phyloP scores from a whole-genome alignment of 2,888 invertebrate species.

The Smittia sp. region DNA sequence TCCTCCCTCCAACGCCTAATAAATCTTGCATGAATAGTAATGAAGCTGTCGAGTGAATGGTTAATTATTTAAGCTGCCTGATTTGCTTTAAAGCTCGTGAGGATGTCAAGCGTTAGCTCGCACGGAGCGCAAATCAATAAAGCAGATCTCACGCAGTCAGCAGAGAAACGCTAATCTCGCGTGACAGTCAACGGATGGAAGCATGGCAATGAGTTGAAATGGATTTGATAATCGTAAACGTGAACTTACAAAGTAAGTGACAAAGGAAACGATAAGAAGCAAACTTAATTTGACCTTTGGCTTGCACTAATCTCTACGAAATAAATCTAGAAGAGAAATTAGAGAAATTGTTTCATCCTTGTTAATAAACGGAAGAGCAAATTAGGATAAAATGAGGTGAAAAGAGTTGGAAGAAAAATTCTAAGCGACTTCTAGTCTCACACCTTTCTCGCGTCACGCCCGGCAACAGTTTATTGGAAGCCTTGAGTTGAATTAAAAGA shows the following conservation, averaged over 20 bases:
- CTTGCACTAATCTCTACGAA: constrained; percentile 10
- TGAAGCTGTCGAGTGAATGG: no score
- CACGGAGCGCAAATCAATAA: no score
- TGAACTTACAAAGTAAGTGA: constrained; percentile 2
- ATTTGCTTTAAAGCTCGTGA: no score
- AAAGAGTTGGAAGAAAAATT: not conserved
- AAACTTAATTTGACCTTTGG: not conserved
- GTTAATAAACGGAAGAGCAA: not conserved
- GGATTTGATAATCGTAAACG: not conserved
- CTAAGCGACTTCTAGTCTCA: not conserved
- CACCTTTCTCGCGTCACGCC: not conserved
- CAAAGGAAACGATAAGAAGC: not conserved
- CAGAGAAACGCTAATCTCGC: no score
- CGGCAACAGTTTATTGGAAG: constrained; percentile 12
- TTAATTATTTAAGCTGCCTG: no score
- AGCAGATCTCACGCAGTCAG: no score
- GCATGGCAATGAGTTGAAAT: no score
- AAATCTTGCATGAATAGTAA: no score
- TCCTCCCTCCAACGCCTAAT: no score
- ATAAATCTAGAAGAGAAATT: not conserved
- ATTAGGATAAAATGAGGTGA: not conserved
- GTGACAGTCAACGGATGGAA: no score
- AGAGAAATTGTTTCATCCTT: not conserved
- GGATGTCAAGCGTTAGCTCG: no score
- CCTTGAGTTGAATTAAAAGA: not conserved